Conservation (phyloP, 2,888 invertebrate species). For the Orthonevra nobilis region DNA sequence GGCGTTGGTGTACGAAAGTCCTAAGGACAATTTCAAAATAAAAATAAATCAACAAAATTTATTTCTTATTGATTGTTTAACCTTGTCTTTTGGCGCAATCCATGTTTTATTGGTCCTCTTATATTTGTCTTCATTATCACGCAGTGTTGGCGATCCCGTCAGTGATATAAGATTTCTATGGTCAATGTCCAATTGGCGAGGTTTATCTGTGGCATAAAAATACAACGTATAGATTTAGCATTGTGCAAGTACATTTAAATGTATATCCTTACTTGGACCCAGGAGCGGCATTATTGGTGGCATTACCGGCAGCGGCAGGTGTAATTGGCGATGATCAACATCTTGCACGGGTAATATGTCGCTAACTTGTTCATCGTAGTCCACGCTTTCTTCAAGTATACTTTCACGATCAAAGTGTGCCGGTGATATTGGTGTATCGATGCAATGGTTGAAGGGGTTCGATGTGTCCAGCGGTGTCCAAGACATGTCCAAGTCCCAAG, state of each 20-base stretch:
- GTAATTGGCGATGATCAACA: conserved; percentile 84
- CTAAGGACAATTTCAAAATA: conserved; percentile 62
- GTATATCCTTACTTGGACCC: conserved; percentile 30
- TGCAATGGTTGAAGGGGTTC: conserved; percentile 77
- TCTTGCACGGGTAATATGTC: conserved; percentile 81
- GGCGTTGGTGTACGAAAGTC: conserved; percentile 72
- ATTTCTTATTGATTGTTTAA: conserved; percentile 56
- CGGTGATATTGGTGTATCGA: conserved; percentile 85
- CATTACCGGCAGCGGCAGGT: conserved; percentile 80
- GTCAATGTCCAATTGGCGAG: conserved; percentile 85
- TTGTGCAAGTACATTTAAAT: neutral
- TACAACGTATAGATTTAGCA: too few species aligned
- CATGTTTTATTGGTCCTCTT: conserved; percentile 71
- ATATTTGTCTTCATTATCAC: conserved; percentile 67
- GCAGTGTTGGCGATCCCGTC: conserved; percentile 85
- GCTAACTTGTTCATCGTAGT: conserved; percentile 82
- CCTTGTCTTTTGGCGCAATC: conserved; percentile 71
- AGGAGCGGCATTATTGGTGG: conserved; percentile 45
- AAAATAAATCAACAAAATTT: conserved; percentile 8
- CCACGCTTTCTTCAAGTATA: conserved; percentile 80
- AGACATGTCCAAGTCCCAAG: conserved; percentile 81
- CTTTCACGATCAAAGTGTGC: conserved; percentile 84
- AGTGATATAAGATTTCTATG: conserved; percentile 91
- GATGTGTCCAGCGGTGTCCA: conserved; percentile 78
- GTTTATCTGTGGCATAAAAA: conserved; percentile 73